These are phyloP conservation scores for Pseudorasbora parva DNA, from an alignment of 2,113 vertebrate genomes.

Conservation along the genomic window DNA sequence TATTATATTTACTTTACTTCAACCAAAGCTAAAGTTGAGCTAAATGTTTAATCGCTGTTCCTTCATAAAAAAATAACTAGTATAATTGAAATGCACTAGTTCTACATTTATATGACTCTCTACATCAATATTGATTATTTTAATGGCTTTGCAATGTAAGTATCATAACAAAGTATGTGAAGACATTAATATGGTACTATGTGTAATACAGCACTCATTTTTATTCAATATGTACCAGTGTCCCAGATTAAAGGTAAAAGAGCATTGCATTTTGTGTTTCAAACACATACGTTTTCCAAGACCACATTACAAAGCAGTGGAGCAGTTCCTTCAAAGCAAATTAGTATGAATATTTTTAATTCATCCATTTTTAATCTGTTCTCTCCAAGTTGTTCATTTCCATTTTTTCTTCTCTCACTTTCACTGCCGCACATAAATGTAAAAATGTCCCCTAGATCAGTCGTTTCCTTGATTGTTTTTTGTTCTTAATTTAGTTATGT, in stretches of 20 bases:
- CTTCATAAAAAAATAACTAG: not conserved
- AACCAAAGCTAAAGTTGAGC: not conserved
- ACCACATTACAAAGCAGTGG: slow-evolving; percentile 12
- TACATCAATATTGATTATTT: slow-evolving; percentile 19
- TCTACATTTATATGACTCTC: not conserved
- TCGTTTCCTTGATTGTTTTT: slow-evolving; percentile 24
- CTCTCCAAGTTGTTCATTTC: slow-evolving; percentile 11
- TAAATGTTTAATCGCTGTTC: not conserved
- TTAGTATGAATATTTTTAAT: slow-evolving; percentile 19
- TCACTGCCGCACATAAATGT: not conserved
- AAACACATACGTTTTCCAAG: not conserved
- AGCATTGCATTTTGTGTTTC: not conserved
- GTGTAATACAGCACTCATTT: not conserved
- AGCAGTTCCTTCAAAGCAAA: slow-evolving; percentile 12
- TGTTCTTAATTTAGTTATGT: slow-evolving; percentile 58
- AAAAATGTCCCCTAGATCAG: slow-evolving; percentile 18
- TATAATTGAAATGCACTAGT: not conserved
- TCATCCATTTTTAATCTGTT: slow-evolving; percentile 31
- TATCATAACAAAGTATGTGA: not conserved
- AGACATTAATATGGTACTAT: not conserved
- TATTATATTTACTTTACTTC: not conserved
- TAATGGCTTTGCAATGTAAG: not conserved
- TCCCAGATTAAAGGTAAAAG: not conserved
- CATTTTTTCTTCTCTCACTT: not conserved
- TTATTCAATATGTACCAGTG: not conserved